phyloP scores from a whole-genome alignment of 1,140 invertebrate genomes.

The Drosophila nasuta region DNA sequence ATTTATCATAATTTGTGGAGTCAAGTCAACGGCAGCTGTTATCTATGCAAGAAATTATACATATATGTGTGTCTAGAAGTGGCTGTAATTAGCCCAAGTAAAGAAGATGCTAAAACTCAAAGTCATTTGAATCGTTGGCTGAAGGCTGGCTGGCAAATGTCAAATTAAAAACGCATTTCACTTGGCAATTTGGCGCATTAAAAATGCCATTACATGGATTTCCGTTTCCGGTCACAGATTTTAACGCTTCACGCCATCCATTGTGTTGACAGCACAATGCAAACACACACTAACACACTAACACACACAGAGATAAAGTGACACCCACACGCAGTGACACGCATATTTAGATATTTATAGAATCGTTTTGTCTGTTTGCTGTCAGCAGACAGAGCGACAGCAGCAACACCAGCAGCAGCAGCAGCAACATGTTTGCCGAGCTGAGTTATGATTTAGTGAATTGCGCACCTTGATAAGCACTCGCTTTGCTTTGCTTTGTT shows the following conservation, averaged over 20 bases:
- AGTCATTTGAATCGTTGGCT: too few relatives aligned
- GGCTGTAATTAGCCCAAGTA: slow-evolving; percentile 8
- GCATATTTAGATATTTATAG: slow-evolving; percentile 27
- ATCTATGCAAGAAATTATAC: slow-evolving; percentile 22
- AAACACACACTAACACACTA: slow-evolving; percentile 41
- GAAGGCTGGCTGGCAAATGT: not conserved
- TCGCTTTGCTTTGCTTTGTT: not conserved
- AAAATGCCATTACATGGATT: slow-evolving; percentile 54
- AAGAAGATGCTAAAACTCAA: too few relatives aligned
- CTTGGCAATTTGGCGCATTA: slow-evolving; percentile 36
- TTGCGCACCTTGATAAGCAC: slow-evolving; percentile 49
- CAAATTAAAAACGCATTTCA: slow-evolving; percentile 50
- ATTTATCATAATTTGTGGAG: slow-evolving; percentile 9
- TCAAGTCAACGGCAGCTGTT: slow-evolving; percentile 40
- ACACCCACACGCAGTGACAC: slow-evolving; percentile 20
- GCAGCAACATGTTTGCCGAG: slow-evolving; percentile 27
- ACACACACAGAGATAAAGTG: slow-evolving; percentile 11
- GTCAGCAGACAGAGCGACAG: not conserved
- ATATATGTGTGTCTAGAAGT: not conserved
- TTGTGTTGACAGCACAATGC: slow-evolving; percentile 23
- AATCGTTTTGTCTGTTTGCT: slow-evolving; percentile 8
- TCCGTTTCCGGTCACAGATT: slow-evolving; percentile 58
- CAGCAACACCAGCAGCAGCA: not conserved
- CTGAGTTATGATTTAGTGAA: slow-evolving; percentile 27
- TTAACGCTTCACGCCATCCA: slow-evolving; percentile 41